Evolutionary conservation across 2,113 vertebrate species (phyloP).

Genomic region (Pygathrix nemaeus): DNA sequence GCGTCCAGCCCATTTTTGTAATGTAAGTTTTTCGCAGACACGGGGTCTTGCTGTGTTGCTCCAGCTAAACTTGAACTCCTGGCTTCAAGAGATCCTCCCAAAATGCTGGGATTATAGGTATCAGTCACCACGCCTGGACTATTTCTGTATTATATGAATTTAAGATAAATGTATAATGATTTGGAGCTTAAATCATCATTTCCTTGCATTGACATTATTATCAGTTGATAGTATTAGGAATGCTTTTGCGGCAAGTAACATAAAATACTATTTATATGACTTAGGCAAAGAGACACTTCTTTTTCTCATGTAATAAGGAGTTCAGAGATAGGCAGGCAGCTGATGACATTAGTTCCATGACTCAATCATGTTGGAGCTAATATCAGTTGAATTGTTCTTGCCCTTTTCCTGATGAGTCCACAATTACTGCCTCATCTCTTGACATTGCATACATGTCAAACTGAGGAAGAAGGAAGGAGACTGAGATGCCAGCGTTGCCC

Average conservation of each 20-base stretch:
- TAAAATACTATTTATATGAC: not conserved
- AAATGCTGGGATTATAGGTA: no score
- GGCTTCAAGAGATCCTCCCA: no score
- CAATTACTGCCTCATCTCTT: not conserved
- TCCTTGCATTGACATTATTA: not conserved
- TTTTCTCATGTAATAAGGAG: not conserved
- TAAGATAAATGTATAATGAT: conserved; percentile 12
- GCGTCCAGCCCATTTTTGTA: no score
- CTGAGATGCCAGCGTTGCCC: not conserved
- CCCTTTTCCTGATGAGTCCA: not conserved
- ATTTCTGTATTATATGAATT: conserved; percentile 20
- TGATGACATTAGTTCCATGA: not conserved
- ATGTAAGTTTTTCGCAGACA: no score
- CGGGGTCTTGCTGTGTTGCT: no score
- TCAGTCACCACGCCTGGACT: not conserved
- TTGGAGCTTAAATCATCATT: conserved; percentile 24
- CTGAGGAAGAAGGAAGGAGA: not conserved
- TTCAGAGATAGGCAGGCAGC: not conserved
- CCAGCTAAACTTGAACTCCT: no score
- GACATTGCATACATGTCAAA: not conserved
- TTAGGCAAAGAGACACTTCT: not conserved
- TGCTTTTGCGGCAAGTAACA: not conserved
- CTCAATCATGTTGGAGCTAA: not conserved
- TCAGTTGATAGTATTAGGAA: not conserved
- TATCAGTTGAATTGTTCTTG: not conserved